Percentiles rank a stretch among this genome's conserved stretches.
phyloP scores from a whole-genome alignment of 2,888 invertebrate species.

The Invenusta paracnida region DNA sequence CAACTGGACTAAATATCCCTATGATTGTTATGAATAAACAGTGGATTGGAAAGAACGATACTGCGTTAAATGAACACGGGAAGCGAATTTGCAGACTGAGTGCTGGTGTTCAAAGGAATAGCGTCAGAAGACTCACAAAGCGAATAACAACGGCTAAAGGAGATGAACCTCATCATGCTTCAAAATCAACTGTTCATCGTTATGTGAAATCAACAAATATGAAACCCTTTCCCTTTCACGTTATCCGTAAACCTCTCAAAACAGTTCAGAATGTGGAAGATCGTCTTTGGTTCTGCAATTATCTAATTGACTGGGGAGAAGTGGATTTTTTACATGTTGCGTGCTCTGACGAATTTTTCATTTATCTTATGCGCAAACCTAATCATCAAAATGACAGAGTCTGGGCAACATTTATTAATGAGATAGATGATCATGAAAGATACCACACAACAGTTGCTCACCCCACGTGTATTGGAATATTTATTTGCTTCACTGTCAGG shows the following conservation, averaged over 20 bases:
- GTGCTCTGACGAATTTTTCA: background rate
- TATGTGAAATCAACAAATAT: background rate
- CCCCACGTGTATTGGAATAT: conserved; percentile 15
- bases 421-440: background rate
- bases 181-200: background rate
- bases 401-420: background rate
- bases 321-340: conserved; percentile 1
- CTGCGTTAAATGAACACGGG: background rate
- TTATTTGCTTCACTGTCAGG: background rate
- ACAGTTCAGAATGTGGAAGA: background rate
- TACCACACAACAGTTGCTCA: background rate
- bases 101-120: background rate
- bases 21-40: background rate
- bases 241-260: background rate
- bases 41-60: background rate
- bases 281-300: conserved; percentile 14
- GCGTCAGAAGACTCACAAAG: background rate
- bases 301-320: background rate
- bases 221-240: background rate
- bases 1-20: background rate
- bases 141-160: background rate
- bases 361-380: conserved; percentile 10
- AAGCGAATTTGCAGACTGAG: conserved; percentile 9
- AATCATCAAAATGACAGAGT: conserved; percentile 1
- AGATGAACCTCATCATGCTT: background rate